Base-by-base conservation (phyloP, 1,140 invertebrate species). In the Cryptotermes secundus region DNA sequence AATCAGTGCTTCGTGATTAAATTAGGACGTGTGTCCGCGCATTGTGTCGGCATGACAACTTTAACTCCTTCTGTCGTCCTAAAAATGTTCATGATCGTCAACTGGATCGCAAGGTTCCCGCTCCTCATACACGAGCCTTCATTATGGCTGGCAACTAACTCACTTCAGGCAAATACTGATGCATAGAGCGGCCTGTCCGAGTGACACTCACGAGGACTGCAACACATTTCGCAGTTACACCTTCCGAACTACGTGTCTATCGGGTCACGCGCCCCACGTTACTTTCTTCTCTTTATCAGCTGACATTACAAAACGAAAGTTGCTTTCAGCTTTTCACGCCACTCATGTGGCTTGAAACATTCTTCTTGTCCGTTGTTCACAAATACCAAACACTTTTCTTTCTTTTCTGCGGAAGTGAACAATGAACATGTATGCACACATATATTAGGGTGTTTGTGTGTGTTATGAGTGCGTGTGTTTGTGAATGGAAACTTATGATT, bases 281-380 rank as follows among this genome's bases (percentile, higher is more conserved):
- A 72, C 59, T 72, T 72, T 72, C 59, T 31, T 72, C 12, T 72
- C n/a, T 49, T 49, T 49, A 14, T 72, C n/a, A 31, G n/a, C 26
- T 72, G 59, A n/a, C 59, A 72, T 72, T 59, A 59, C 19, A 49
- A 72, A 26, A 72, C n/a, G 59, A 72, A 72, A 72, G 59, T 72
- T 72, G 59, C 59, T 72, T 72, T 72, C 26, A 72, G n/a, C 59
- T 72, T 72, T 72, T 72, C 59, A n/a, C 31, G n/a, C n/a, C 31
- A 31, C 31, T 72, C 9, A 31, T 31, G 59, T 6, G 31, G 4
- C n/a, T 14, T 10, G n/a, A 31, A 72, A 19, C 14, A 16, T 72
- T 72, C n/a, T 72, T 72, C 26, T 31, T 49, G 9, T 31, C 26
- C 31, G 59, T 26, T n/a, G 26, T 16, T 72, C 59, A 72, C 26